Base-by-base conservation (phyloP, 2,888 invertebrate species). In the Sarcophaga variegata region DNA sequence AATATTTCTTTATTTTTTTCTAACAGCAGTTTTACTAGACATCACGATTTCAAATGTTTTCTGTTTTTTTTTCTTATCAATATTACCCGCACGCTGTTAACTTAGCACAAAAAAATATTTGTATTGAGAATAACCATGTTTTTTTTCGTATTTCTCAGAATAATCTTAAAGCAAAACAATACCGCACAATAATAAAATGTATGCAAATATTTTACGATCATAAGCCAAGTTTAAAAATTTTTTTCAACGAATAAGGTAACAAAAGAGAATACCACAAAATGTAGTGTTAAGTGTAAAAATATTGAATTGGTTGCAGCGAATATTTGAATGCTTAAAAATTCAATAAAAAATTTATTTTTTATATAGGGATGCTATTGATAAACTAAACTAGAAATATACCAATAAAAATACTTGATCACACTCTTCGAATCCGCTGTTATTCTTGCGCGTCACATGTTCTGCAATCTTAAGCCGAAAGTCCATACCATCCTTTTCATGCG, bases 161-260 rank as follows among this genome's bases (percentile, higher is more conserved):
- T 74, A 69, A 14, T 71, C 67, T 74, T n/a, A 22, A 47, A 75
- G 14, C 10, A n/a, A 69, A 77, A 49, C 27, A 47, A 25, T 8
- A 37, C 45, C 25, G 69, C 62, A 27, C 22, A 47, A 59, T 71
- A 81, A 74, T 75, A 37, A 67, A 37, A 59, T 80, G 71, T 74
- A 86, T 83, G 81, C 81, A 86, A 86, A 86, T 86, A n/a, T 74
- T 74, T 72, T 74, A 37, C 37, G 47, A 69, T 72, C 74, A 64
- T 70, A 72, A 62, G 69, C 49, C 66, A 83, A 60, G 74, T 54
- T 49, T 72, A 77, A 49, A 67, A 25, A 49, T 22, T 22, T 20
- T 74, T 67, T 67, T 59, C 37, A 59, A 77, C 79, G 74, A 83
- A 86, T 78, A 25, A 59, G 54, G 14, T 67, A 60, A 47, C 49